Evolutionary conservation across 2,797 vertebrate genomes (phyloP).

Genomic region (Macropodus opercularis): DNA sequence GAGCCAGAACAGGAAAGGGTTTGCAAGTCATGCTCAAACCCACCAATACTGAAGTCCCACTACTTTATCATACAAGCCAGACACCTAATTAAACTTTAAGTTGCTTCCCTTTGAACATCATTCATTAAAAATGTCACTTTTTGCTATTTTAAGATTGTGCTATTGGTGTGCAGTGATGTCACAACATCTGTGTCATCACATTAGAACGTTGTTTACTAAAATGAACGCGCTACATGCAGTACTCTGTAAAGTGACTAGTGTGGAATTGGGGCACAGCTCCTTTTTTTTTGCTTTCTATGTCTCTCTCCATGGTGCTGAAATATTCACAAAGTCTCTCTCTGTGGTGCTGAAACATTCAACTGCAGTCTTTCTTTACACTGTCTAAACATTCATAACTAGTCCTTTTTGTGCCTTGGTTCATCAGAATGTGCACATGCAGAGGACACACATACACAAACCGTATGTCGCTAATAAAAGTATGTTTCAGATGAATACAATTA

Average conservation of each 20-base stretch:
- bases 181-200: slow-evolving; percentile 9
- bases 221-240: slow-evolving; percentile 5
- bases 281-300: slow-evolving; percentile 13
- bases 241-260: slow-evolving; percentile 29
- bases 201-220: slow-evolving; percentile 5
- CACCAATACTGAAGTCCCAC: neutral
- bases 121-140: too few relatives aligned
- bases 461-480: neutral
- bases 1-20: too few relatives aligned
- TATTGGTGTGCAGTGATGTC: slow-evolving; percentile 8
- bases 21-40: neutral
- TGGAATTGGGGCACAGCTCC: slow-evolving; percentile 45
- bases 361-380: neutral
- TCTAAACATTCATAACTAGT: slow-evolving; percentile 4
- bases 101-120: neutral
- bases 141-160: too few relatives aligned
- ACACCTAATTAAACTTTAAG: neutral
- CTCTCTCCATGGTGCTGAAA: slow-evolving; percentile 44
- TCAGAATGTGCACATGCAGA: neutral
- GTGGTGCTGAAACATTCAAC: slow-evolving; percentile 48
- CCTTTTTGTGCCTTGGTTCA: neutral
- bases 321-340: slow-evolving; percentile 44
- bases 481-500: slow-evolving; percentile 15
- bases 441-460: neutral
- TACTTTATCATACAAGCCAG: neutral